A percentile compares a stretch with the other conserved stretches of the same genome.
Evolutionary conservation across 2,797 vertebrate genomes (phyloP).

Genomic region (Molossus molossus): DNA sequence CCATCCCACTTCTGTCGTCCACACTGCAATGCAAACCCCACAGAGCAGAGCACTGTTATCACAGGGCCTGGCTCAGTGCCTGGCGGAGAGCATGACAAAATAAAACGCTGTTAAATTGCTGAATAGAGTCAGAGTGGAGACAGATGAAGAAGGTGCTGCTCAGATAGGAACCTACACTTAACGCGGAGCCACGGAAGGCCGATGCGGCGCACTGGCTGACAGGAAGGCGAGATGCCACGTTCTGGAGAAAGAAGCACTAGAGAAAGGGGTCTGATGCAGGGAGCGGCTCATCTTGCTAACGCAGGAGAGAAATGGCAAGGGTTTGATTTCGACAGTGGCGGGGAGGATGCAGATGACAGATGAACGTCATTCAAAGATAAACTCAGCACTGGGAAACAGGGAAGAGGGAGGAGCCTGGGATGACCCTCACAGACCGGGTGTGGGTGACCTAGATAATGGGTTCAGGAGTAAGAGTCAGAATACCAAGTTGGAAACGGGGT

Average conservation of each 20-base stretch:
- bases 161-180: neutral
- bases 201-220: neutral
- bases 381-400: neutral
- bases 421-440: no score
- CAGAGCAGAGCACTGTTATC: accelerated
- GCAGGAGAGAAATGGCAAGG: neutral
- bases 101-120: neutral
- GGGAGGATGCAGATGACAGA: neutral
- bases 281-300: neutral
- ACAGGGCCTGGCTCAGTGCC: neutral
- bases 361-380: neutral
- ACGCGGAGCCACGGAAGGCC: no score
- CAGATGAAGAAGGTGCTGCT: neutral
- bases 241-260: neutral
- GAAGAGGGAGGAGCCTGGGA: neutral
- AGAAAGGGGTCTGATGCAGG: neutral
- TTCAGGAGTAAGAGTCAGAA: neutral
- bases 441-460: no score
- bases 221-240: neutral
- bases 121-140: neutral
- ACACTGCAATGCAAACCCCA: neutral
- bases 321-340: no score
- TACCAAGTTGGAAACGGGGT: neutral
- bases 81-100: neutral
- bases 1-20: neutral